Conservation (phyloP, 2,797 vertebrate species). For the Megaceryle alcyon region DNA sequence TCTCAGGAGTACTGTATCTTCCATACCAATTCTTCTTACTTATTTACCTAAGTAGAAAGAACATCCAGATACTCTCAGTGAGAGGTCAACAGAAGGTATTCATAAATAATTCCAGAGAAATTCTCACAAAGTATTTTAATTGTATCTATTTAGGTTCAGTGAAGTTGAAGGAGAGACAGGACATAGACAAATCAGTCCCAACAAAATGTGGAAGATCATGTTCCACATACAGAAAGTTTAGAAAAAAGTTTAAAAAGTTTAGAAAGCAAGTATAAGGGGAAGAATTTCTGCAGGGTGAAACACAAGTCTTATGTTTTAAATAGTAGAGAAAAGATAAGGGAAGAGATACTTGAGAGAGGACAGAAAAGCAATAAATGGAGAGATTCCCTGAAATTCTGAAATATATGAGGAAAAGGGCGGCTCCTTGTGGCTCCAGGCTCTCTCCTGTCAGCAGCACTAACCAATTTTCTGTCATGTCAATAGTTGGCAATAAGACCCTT, state of each 20-base stretch:
- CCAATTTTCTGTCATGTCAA: not conserved
- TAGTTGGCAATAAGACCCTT: rapidly evolving
- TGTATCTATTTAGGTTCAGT: not conserved
- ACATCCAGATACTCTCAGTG: not conserved
- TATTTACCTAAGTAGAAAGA: not conserved
- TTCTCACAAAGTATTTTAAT: not conserved
- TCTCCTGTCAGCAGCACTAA: not conserved
- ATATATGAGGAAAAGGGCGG: not conserved
- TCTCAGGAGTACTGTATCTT: not conserved
- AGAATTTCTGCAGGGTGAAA: not conserved
- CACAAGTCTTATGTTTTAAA: not conserved
- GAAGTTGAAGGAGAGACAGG: not conserved
- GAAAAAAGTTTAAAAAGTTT: not conserved
- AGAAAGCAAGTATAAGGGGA: not conserved
- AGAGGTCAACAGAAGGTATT: not conserved
- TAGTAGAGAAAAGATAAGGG: not conserved
- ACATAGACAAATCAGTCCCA: not conserved
- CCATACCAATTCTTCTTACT: not conserved
- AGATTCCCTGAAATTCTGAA: not conserved
- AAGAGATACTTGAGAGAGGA: not conserved
- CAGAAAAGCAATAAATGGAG: not conserved
- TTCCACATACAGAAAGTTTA: too few species aligned
- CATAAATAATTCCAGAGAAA: not conserved
- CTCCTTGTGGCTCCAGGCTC: not conserved
- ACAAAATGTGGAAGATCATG: not conserved